A percentile compares a stretch with the other conserved stretches of the same genome.
Conservation (phyloP, 2,113 vertebrate species). For the Coreoperca whiteheadi region DNA sequence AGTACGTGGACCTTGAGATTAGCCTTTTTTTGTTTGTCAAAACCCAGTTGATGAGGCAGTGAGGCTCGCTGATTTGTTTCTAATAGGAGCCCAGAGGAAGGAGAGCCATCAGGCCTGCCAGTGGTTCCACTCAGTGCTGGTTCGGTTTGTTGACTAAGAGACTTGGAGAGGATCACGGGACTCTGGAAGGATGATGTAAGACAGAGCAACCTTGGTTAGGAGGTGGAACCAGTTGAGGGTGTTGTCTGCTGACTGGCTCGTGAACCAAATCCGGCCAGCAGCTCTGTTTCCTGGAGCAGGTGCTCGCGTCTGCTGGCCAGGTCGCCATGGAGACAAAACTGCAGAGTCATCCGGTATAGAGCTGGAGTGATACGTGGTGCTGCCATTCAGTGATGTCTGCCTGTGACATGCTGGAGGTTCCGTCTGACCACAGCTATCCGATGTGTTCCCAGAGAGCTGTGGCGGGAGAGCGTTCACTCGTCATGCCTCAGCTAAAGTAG, state of each 20-base stretch:
- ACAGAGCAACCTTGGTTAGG: neutral
- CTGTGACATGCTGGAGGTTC: neutral
- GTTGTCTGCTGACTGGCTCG: slow-evolving; percentile 18
- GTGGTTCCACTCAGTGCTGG: too few species aligned
- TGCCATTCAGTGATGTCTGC: neutral
- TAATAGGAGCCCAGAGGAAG: too few species aligned
- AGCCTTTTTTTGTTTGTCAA: neutral
- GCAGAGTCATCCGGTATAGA: neutral
- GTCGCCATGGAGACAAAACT: slow-evolving; percentile 6
- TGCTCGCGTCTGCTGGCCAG: neutral
- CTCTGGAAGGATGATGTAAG: slow-evolving; percentile 19
- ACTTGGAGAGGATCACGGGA: neutral
- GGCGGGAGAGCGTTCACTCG: too few species aligned
- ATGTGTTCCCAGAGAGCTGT: too few species aligned
- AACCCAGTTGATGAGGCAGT: neutral
- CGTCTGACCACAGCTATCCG: neutral
- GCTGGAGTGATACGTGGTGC: neutral
- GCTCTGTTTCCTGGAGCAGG: neutral
- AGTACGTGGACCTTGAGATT: neutral
- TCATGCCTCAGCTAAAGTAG: neutral
- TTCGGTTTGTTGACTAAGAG: neutral
- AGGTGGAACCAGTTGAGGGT: slow-evolving; percentile 25
- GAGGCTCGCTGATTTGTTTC: neutral
- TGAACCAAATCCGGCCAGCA: slow-evolving; percentile 1
- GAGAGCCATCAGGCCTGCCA: neutral